These are phyloP conservation scores for Copidosoma floridanum DNA, from an alignment of 1,140 invertebrate species.

Conservation along the genomic window DNA sequence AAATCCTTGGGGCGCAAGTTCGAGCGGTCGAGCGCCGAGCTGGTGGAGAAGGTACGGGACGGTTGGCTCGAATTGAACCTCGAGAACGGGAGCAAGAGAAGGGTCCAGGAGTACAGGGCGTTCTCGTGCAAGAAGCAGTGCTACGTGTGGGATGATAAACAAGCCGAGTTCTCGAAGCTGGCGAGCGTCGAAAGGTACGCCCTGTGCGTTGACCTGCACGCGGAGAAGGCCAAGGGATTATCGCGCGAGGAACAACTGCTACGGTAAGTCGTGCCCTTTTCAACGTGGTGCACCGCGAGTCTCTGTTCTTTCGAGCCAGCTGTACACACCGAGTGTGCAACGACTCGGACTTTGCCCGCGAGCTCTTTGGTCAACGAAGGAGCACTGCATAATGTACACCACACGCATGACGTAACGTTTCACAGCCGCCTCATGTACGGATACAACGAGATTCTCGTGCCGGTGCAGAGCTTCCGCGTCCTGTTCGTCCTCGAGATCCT, in stretches of 20 bases:
- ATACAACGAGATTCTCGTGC: conserved; percentile 76
- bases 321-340: no score
- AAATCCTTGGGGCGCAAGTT: neutral
- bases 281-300: neutral
- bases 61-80: conserved; percentile 47
- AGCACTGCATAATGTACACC: no score
- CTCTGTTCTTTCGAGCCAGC: no score
- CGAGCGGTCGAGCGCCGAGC: conserved; percentile 26
- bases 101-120: conserved; percentile 49
- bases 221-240: conserved; percentile 57
- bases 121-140: conserved; percentile 69
- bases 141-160: conserved; percentile 68
- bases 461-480: conserved; percentile 68
- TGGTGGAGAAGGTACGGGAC: conserved; percentile 36
- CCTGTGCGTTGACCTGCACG: conserved; percentile 62
- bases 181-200: conserved; percentile 66
- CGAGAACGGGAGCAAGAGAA: conserved; percentile 50
- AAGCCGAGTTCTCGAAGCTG: conserved; percentile 63
- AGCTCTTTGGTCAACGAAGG: no score
- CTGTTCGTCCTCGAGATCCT: conserved; percentile 78
- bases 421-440: conserved; percentile 75
- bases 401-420: no score
- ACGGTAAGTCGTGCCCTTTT: conserved; percentile 40
- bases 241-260: conserved; percentile 55
- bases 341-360: no score